These are phyloP conservation scores for Ceratina australensis DNA, from an alignment of 1,140 invertebrate species.

Conservation along the genomic window DNA sequence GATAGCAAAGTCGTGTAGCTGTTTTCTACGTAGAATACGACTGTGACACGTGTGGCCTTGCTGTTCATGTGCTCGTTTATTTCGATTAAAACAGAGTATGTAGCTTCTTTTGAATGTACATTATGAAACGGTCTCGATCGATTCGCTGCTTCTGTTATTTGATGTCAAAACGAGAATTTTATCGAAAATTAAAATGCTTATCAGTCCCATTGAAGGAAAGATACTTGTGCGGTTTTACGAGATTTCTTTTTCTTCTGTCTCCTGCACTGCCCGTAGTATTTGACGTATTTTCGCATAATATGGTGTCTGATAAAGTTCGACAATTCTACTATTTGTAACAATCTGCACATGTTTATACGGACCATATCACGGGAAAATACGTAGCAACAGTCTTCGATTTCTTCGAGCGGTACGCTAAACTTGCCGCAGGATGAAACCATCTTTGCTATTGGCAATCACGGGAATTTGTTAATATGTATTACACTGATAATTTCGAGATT, in stretches of 20 bases:
- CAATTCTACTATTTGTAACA: constrained; percentile 38
- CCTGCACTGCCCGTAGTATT: neutral
- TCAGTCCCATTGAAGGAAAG: neutral
- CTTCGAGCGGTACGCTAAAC: neutral
- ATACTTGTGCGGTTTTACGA: neutral
- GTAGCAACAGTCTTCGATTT: constrained; percentile 29
- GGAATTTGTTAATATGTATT: neutral
- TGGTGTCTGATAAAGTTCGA: neutral
- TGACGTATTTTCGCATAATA: neutral
- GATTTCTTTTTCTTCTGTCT: neutral
- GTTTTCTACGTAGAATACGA: neutral
- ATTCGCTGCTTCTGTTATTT: neutral
- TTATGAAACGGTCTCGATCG: neutral
- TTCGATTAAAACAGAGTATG: neutral
- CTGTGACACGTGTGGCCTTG: constrained; percentile 40
- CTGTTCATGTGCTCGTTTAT: constrained; percentile 16
- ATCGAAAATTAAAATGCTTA: no score
- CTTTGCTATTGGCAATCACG: no score
- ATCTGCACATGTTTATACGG: constrained; percentile 46
- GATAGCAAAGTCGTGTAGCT: neutral
- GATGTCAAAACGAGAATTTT: neutral
- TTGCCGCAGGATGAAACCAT: neutral
- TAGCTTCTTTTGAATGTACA: neutral
- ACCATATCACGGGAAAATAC: constrained; percentile 47
- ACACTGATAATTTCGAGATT: neutral